Evolutionary conservation across 2,113 vertebrate genomes (phyloP).

Genomic region (Pelobates fuscus): DNA sequence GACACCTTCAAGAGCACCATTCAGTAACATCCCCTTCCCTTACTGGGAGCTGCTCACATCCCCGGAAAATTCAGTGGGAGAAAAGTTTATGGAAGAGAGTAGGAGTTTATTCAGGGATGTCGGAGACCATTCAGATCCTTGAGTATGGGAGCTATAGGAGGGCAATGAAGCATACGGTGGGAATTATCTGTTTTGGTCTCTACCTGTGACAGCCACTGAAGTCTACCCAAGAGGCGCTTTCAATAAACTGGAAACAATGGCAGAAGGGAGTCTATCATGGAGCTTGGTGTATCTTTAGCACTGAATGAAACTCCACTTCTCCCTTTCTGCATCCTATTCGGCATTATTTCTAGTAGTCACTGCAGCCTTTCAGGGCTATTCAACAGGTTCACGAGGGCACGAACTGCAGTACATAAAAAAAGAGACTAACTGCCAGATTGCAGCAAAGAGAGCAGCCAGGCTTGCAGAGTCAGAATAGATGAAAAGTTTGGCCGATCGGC

Average conservation of each 20-base stretch:
- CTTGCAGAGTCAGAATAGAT: slow-evolving; percentile 75
- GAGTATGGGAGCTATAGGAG: slow-evolving; percentile 87
- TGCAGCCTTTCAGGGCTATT: slow-evolving; percentile 86
- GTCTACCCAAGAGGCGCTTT: slow-evolving; percentile 90
- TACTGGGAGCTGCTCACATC: slow-evolving; percentile 91
- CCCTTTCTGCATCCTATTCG: slow-evolving; percentile 82
- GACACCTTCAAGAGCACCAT: slow-evolving; percentile 76
- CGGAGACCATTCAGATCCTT: slow-evolving; percentile 91
- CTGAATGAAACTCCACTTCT: slow-evolving; percentile 91
- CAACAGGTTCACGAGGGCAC: slow-evolving; percentile 92
- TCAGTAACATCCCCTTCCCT: slow-evolving; percentile 75
- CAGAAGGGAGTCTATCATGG: slow-evolving; percentile 94
- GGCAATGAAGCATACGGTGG: slow-evolving; percentile 92
- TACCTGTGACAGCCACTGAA: slow-evolving; percentile 96
- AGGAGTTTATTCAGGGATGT: slow-evolving; percentile 96
- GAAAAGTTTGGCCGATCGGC: slow-evolving; percentile 66
- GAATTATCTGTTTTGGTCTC: slow-evolving; percentile 91
- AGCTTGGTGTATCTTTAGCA: slow-evolving; percentile 95
- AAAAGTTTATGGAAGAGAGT: slow-evolving; percentile 95
- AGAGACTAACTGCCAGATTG: slow-evolving; percentile 82
- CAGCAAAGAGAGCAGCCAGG: slow-evolving; percentile 79
- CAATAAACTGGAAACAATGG: slow-evolving; percentile 83
- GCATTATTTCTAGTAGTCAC: slow-evolving; percentile 84
- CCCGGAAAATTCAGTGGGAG: slow-evolving; percentile 88
- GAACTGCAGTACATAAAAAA: slow-evolving; percentile 94